A percentile compares a stretch with the other conserved stretches of the same genome.
Evolutionary conservation across 1,140 invertebrate genomes (phyloP).

Genomic region (Scaptomyza pallida): DNA sequence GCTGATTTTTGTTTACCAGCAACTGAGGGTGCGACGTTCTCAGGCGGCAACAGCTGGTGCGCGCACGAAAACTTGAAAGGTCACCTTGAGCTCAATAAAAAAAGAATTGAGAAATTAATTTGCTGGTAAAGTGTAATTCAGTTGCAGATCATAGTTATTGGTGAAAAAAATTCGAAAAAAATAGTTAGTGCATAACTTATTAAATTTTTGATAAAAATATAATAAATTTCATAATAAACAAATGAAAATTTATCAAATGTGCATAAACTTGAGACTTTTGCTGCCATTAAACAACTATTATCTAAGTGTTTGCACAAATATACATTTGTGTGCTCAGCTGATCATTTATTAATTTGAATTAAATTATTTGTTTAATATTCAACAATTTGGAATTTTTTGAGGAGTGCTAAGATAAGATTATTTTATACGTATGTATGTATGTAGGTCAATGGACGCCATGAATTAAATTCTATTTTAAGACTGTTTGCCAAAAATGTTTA

Average conservation of each 20-base stretch:
- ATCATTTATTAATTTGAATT: background rate
- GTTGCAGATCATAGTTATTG: conserved; percentile 31
- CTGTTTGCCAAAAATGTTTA: conserved; percentile 29
- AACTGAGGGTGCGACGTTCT: conserved; percentile 41
- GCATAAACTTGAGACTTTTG: background rate
- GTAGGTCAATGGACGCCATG: conserved; percentile 44
- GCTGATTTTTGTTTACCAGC: conserved; percentile 75
- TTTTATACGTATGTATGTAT: conserved; percentile 14
- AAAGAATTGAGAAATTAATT: conserved; percentile 59
- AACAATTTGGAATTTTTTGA: background rate
- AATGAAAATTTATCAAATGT: background rate
- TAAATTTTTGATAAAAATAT: conserved; percentile 9
- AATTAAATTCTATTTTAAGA: conserved; percentile 31
- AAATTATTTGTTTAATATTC: background rate
- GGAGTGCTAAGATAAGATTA: background rate
- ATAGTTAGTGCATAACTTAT: conserved; percentile 26
- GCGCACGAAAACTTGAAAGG: conserved; percentile 74
- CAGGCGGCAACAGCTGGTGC: conserved; percentile 57
- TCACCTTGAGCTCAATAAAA: conserved; percentile 74
- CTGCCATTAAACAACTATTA: conserved; percentile 21
- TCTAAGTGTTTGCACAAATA: conserved; percentile 39
- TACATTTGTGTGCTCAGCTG: conserved; percentile 5
- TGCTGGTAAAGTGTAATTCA: conserved; percentile 62
- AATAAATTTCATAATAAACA: conserved; percentile 11
- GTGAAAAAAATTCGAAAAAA: conserved; percentile 51